Conservation (phyloP, 2,888 invertebrate genomes). For the Athrips mouffetella region DNA sequence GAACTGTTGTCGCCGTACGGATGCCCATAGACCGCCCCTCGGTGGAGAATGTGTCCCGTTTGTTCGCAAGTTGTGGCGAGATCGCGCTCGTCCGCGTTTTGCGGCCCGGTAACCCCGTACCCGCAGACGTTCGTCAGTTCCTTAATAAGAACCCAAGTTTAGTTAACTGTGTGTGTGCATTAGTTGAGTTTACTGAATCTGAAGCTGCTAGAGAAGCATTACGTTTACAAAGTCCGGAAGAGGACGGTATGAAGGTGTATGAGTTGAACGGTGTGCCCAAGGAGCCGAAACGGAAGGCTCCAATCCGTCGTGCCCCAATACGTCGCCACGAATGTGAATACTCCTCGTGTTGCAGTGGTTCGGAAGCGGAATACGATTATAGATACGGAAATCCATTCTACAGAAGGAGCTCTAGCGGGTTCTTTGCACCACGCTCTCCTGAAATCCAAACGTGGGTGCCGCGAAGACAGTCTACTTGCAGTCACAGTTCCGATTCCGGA, state of each 20-base stretch:
- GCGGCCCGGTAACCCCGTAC: conserved; percentile 92
- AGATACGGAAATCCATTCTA: conserved; percentile 66
- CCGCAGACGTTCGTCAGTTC: conserved; percentile 93
- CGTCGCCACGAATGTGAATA: conserved; percentile 82
- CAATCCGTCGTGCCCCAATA: conserved; percentile 80
- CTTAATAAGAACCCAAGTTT: conserved; percentile 94
- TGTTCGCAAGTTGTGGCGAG: conserved; percentile 93
- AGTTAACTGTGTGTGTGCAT: conserved; percentile 90
- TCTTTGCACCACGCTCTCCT: conserved; percentile 67
- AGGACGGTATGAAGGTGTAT: conserved; percentile 84
- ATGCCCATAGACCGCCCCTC: conserved; percentile 91
- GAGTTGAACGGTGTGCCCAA: conserved; percentile 86
- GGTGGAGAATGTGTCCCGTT: conserved; percentile 93
- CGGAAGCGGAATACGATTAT: conserved; percentile 70
- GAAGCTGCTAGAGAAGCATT: conserved; percentile 91
- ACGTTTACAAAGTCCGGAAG: conserved; percentile 78
- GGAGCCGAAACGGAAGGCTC: conserved; percentile 85
- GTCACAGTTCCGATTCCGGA: conserved; percentile 80
- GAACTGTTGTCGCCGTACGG: conserved; percentile 92
- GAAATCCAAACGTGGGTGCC: conserved; percentile 82
- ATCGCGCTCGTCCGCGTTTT: conserved; percentile 93
- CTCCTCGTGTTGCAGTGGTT: conserved; percentile 74
- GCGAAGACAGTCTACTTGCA: conserved; percentile 80
- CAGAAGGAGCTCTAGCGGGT: conserved; percentile 66
- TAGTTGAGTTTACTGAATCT: conserved; percentile 94